Conservation (phyloP, 2,113 vertebrate species). For the Leiothrix lutea region DNA sequence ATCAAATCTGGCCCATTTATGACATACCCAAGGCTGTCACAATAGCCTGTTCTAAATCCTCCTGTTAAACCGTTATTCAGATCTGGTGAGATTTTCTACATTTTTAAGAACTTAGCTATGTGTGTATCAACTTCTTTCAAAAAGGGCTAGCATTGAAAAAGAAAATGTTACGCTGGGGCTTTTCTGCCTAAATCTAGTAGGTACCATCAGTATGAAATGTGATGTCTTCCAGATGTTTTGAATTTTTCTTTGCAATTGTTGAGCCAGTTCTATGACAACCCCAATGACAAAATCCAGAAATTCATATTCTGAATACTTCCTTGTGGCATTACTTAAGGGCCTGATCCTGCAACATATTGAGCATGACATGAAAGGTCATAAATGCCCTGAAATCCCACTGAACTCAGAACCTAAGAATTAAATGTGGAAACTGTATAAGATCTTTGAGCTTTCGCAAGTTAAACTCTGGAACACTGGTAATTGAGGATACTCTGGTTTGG, state of each 20-base stretch:
- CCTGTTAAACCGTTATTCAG: neutral
- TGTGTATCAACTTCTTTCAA: neutral
- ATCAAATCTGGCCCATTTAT: neutral
- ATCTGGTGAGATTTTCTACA: neutral
- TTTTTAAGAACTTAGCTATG: constrained; percentile 3
- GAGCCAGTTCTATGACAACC: constrained; percentile 7
- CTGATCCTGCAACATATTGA: neutral
- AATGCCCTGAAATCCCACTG: neutral
- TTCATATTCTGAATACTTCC: neutral
- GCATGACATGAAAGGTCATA: neutral
- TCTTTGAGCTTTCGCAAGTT: neutral
- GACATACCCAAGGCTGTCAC: neutral
- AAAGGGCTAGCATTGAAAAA: neutral
- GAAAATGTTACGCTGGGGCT: neutral
- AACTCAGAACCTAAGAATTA: neutral
- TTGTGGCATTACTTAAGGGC: neutral
- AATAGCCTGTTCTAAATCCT: neutral
- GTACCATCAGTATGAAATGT: neutral
- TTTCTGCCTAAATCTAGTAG: constrained; percentile 12
- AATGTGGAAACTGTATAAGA: neutral
- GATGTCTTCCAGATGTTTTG: constrained; percentile 30
- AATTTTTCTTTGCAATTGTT: neutral
- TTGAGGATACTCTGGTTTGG: neutral
- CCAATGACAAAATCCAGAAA: constrained; percentile 38
- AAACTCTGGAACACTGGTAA: neutral